Evolutionary conservation across 2,113 vertebrate genomes (phyloP).

Genomic region (Vombatus ursinus): DNA sequence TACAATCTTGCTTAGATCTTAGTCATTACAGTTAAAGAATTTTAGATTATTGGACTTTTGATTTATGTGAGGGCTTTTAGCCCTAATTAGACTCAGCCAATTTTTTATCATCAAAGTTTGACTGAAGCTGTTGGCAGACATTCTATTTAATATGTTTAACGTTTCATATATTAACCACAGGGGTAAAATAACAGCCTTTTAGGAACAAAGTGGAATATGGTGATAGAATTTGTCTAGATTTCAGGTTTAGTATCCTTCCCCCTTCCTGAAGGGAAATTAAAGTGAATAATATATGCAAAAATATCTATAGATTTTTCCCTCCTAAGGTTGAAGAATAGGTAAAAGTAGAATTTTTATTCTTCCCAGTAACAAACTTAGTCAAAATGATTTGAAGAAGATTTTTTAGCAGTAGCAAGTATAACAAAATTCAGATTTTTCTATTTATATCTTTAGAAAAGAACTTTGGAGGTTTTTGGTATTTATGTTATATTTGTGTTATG

Average conservation of each 20-base stretch:
- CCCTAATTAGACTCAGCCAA: constrained; percentile 38
- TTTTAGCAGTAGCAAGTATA: constrained; percentile 32
- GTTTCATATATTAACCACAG: constrained; percentile 27
- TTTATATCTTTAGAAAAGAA: constrained; percentile 21
- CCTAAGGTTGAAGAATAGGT: not conserved
- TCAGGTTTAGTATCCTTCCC: not conserved
- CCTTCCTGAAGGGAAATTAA: not conserved
- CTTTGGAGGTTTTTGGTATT: constrained; percentile 3
- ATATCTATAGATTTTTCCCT: not conserved
- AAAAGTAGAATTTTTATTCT: constrained; percentile 25
- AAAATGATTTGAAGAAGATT: constrained; percentile 38
- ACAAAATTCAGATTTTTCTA: constrained; percentile 19
- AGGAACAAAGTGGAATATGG: not conserved
- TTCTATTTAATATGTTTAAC: not conserved
- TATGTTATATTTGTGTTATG: constrained; percentile 24
- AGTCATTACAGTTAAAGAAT: not conserved
- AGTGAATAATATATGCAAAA: not conserved
- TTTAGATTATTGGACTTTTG: constrained; percentile 27
- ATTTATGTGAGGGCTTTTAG: constrained; percentile 20
- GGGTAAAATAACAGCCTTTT: not conserved
- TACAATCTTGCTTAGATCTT: constrained; percentile 5
- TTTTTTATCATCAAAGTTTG: constrained; percentile 29
- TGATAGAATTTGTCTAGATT: not conserved
- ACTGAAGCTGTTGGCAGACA: not conserved
- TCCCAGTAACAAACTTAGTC: constrained; percentile 18